A percentile compares a stretch with the other conserved stretches of the same genome.
Evolutionary conservation across 2,888 invertebrate genomes (phyloP).

Genomic region (Druceiella hillmani): DNA sequence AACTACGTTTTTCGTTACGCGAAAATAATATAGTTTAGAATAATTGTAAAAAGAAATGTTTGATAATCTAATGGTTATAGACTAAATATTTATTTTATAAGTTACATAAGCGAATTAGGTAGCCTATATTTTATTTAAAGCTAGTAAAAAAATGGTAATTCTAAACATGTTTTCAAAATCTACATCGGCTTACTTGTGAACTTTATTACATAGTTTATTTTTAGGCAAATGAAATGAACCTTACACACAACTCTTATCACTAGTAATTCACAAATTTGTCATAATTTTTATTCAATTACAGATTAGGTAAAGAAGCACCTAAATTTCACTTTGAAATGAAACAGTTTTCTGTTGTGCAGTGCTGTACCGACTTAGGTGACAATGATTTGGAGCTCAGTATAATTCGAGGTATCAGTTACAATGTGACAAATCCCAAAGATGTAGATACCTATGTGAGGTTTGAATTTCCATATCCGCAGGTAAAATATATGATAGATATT

Average conservation of each 20-base stretch:
- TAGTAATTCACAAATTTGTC: neutral
- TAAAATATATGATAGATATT: slow-evolving; percentile 35
- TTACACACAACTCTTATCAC: no score
- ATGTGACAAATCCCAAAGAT: slow-evolving; percentile 77
- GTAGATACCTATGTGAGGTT: slow-evolving; percentile 90
- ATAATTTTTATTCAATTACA: slow-evolving; percentile 26
- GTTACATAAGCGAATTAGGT: no score
- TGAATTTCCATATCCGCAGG: slow-evolving; percentile 87
- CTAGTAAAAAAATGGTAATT: no score
- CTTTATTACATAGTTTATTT: slow-evolving; percentile 5
- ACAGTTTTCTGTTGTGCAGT: slow-evolving; percentile 86
- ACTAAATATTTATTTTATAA: no score
- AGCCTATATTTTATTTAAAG: no score
- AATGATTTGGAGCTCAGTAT: slow-evolving; percentile 84
- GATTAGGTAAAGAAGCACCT: slow-evolving; percentile 58
- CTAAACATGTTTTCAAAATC: no score
- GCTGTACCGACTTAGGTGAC: slow-evolving; percentile 89
- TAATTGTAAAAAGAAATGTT: no score
- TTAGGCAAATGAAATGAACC: neutral
- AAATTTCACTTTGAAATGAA: slow-evolving; percentile 91
- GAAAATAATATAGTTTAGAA: no score
- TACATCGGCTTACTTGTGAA: no score
- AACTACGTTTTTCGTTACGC: no score
- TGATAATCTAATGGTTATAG: no score
- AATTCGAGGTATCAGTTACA: slow-evolving; percentile 82